Percentiles rank a stretch among this genome's conserved stretches.
These are phyloP conservation scores for Ctena decussata DNA, from an alignment of 2,888 invertebrate genomes.

Conservation along the genomic window DNA sequence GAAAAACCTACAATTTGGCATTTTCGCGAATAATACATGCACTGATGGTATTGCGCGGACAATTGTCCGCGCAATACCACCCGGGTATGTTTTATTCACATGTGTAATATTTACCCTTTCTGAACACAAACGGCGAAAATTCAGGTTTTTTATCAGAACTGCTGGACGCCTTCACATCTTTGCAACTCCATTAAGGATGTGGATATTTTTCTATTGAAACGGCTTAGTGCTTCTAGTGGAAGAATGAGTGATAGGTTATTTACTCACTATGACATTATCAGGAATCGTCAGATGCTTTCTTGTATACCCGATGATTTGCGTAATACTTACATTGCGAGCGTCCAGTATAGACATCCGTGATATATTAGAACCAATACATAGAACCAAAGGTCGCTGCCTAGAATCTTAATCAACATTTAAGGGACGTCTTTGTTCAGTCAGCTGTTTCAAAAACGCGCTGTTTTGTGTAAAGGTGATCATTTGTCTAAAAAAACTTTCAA, in stretches of 20 bases:
- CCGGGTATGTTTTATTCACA: too few relatives aligned
- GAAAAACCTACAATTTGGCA: too few relatives aligned
- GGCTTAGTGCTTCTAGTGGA: too few relatives aligned
- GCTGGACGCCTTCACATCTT: too few relatives aligned
- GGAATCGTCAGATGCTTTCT: not conserved
- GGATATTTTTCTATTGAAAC: too few relatives aligned
- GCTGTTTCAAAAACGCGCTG: constrained; percentile 1
- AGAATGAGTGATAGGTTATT: constrained; percentile 9
- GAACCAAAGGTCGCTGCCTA: not conserved
- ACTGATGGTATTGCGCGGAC: too few relatives aligned
- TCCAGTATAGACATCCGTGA: not conserved
- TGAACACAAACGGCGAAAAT: too few relatives aligned
- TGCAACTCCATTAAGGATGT: too few relatives aligned
- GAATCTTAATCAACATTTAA: not conserved
- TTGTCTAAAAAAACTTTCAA: not conserved
- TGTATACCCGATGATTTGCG: constrained; percentile 9
- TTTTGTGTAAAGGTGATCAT: not conserved
- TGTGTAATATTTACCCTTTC: too few relatives aligned
- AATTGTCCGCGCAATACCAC: too few relatives aligned
- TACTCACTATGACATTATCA: not conserved
- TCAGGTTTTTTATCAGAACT: too few relatives aligned
- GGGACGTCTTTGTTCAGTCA: not conserved
- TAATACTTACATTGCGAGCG: not conserved
- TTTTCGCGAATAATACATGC: too few relatives aligned
- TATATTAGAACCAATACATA: not conserved